Evolutionary conservation across 2,797 vertebrate species (phyloP).

Genomic region (Protonibea diacanthus): DNA sequence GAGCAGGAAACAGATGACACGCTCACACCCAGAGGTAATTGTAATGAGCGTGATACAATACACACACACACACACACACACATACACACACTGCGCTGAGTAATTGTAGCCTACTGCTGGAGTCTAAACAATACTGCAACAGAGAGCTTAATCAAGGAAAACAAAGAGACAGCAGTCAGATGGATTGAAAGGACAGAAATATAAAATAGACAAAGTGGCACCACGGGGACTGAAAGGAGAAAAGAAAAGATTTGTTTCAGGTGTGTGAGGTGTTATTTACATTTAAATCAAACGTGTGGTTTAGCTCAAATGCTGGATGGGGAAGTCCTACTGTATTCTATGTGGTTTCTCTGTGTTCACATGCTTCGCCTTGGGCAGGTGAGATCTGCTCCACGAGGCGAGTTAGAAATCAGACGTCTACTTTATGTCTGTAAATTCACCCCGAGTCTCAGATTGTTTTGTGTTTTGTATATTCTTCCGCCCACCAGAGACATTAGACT

Average conservation of each 20-base stretch:
- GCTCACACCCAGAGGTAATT: conserved; percentile 73
- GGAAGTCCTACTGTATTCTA: conserved; percentile 14
- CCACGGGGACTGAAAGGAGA: conserved; percentile 42
- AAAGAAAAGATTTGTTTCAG: conserved; percentile 46
- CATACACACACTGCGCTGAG: conserved; percentile 46
- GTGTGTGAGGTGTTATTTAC: conserved; percentile 42
- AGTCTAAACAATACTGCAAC: conserved; percentile 69
- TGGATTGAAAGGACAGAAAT: conserved; percentile 61
- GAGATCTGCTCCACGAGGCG: conserved; percentile 19
- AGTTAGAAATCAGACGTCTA: conserved; percentile 52
- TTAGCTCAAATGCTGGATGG: background rate
- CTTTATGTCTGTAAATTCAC: conserved; percentile 67
- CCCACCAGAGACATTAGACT: conserved; percentile 68
- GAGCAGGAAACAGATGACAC: conserved; percentile 74
- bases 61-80: conserved; percentile 59
- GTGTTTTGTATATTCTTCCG: conserved; percentile 65
- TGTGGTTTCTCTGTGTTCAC: conserved; percentile 28
- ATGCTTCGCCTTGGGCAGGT: conserved; percentile 35
- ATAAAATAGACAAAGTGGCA: conserved; percentile 60
- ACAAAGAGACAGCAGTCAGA: conserved; percentile 64
- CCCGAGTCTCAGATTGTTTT: conserved; percentile 60
- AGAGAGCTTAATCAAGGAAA: conserved; percentile 70
- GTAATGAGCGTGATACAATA: conserved; percentile 71
- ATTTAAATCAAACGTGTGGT: conserved; percentile 45
- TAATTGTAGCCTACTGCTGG: conserved; percentile 70